Base-by-base conservation (phyloP, 1,140 invertebrate genomes). In the Cyphomyrmex costatus region DNA sequence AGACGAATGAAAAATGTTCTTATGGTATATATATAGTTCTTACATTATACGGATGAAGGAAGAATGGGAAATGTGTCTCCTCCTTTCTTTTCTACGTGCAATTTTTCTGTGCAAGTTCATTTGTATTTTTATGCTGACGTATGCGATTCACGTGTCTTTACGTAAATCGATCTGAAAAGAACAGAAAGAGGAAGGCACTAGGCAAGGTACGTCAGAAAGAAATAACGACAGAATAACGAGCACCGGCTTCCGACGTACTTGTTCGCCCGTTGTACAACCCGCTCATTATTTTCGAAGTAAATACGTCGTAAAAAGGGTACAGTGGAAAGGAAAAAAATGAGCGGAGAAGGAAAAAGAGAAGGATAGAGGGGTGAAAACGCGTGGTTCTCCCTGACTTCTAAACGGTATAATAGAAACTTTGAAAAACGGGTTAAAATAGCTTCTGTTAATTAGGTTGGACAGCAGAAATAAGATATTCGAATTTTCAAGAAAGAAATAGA, bases 241-340 rank as follows among this genome's bases (percentile, higher is more conserved):
- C 61, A 63, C 30, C 14, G 60, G 27, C 74, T 79, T 58, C 60
- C 73, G 56, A 86, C 68, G 68, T 74, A 70, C 79, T 86, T 74
- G 42, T 74, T 74, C 56, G 73, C 58, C 51, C 14, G 19, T 73
- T 70, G 36, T 84, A 66, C 60, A 49, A 53, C 49, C 51, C 60
- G 30, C 89, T 90, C 89, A 85, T 90, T 90, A 90, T 90, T 90
- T 90, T 87, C 88, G 68, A 74, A 68, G 89, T 80, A 89, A 90
- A 87, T 87, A 88, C 86, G 51, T 73, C 80, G 66, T 78, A 66
- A 78, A 85, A 78, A 63, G 49, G 33, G 19, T 51, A 56, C 27
- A 65, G 61, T 42, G 14, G 46, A 68, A 24, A 30, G 27, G 58
- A 85, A 85, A 74, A n/a, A 78, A 78, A 77, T 77, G 30, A 61